Conservation (phyloP, 2,113 vertebrate species). For the Petrocephalus microphthalmus region DNA sequence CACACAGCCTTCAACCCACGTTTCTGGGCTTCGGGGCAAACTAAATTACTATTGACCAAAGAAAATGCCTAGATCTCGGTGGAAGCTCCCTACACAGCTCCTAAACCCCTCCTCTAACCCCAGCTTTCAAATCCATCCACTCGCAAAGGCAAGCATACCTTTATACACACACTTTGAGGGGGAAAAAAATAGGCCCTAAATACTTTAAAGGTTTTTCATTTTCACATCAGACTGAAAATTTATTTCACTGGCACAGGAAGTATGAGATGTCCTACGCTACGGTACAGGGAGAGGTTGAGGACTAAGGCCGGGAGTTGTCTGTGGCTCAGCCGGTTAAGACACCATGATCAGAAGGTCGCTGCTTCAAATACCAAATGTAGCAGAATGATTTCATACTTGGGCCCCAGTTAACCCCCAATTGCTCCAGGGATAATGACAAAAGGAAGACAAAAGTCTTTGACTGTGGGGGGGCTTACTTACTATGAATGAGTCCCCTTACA, state of each 20-base stretch:
- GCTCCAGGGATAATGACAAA: background rate
- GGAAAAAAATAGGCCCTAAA: background rate
- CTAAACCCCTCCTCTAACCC: too few relatives aligned
- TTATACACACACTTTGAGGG: background rate
- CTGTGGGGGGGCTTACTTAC: too few relatives aligned
- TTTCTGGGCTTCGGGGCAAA: background rate
- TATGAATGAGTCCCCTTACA: too few relatives aligned
- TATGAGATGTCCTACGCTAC: background rate
- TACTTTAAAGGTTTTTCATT: background rate
- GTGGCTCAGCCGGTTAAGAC: background rate
- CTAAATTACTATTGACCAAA: constrained; percentile 15
- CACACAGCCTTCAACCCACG: background rate
- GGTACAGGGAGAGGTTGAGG: background rate
- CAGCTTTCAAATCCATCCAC: background rate
- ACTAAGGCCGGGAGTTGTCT: background rate
- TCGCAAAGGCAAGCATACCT: background rate
- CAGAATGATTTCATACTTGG: background rate
- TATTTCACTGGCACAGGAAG: background rate
- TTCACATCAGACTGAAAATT: background rate
- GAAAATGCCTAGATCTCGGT: background rate
- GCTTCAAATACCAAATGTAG: background rate
- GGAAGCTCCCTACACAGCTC: background rate
- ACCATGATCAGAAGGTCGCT: background rate
- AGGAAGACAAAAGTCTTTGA: too few relatives aligned
- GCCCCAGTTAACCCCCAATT: background rate